A percentile compares a stretch with the other conserved stretches of the same genome.
These are phyloP conservation scores for Cylloceria caligata DNA, from an alignment of 2,888 invertebrate genomes.

Conservation along the genomic window DNA sequence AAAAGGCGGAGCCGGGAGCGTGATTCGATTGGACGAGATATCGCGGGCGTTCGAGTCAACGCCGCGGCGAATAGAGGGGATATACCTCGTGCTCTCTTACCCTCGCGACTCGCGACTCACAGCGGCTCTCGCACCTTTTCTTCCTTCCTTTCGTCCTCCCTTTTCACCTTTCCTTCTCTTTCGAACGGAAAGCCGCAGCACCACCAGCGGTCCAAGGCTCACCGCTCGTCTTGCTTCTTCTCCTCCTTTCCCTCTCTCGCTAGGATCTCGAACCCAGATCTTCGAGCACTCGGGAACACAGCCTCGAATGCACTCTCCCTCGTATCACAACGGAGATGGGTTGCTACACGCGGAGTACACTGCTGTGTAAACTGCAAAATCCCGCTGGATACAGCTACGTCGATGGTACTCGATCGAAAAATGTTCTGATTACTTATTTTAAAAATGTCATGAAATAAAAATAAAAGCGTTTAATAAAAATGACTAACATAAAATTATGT, in stretches of 20 bases:
- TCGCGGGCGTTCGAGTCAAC: slow-evolving; percentile 84
- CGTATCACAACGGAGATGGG: slow-evolving; percentile 68
- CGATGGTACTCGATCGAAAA: neutral
- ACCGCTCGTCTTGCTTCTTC: slow-evolving; percentile 66
- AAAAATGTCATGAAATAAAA: neutral
- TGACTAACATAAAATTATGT: neutral
- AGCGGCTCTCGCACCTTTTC: slow-evolving; percentile 74
- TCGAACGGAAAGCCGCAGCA: slow-evolving; percentile 24
- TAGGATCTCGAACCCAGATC: slow-evolving; percentile 37
- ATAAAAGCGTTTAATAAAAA: neutral
- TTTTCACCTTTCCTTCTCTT: slow-evolving; percentile 67
- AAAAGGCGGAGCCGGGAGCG: slow-evolving; percentile 84
- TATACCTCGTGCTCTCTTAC: slow-evolving; percentile 52
- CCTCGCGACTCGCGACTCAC: slow-evolving; percentile 63
- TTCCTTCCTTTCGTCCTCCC: slow-evolving; percentile 71
- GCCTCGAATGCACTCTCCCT: slow-evolving; percentile 68
- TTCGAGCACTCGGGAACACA: slow-evolving; percentile 28
- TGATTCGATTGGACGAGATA: slow-evolving; percentile 85
- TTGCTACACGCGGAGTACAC: neutral
- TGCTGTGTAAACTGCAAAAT: neutral
- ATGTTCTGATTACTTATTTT: neutral
- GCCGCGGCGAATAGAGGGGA: slow-evolving; percentile 68
- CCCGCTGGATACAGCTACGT: neutral
- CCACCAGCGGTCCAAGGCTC: slow-evolving; percentile 55
- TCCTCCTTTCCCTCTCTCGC: slow-evolving; percentile 65